These are phyloP conservation scores for Sturnira hondurensis DNA, from an alignment of 2,113 vertebrate genomes.

Conservation along the genomic window DNA sequence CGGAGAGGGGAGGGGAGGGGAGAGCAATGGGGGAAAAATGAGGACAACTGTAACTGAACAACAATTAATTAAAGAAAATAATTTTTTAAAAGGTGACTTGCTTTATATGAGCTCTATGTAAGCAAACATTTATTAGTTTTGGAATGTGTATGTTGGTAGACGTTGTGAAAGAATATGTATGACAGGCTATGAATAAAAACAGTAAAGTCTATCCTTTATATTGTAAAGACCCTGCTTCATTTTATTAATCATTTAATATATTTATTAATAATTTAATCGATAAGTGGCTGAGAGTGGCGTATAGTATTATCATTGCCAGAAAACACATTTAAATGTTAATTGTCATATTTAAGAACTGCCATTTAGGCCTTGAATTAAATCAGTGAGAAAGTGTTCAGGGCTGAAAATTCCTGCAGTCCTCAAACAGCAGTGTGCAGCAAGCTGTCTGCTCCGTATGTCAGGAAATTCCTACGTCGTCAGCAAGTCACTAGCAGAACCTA, in stretches of 20 bases:
- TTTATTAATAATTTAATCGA: constrained; percentile 37
- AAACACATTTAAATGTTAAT: constrained; percentile 26
- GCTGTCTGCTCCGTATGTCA: neutral
- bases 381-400: neutral
- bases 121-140: neutral
- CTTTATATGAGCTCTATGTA: neutral
- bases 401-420: neutral
- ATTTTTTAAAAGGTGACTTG: neutral
- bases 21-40: no score
- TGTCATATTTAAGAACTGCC: neutral
- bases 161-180: neutral
- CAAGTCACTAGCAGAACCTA: neutral
- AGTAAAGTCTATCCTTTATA: neutral
- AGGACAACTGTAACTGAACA: no score
- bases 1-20: no score
- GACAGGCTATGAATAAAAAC: neutral
- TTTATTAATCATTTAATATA: constrained; percentile 14
- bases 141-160: neutral
- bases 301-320: neutral
- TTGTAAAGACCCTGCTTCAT: neutral
- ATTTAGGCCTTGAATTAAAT: neutral
- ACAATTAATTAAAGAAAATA: no score
- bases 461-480: neutral
- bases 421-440: neutral
- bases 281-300: neutral